Conservation (phyloP, 2,888 invertebrate species). For the Eupithecia subumbrata region DNA sequence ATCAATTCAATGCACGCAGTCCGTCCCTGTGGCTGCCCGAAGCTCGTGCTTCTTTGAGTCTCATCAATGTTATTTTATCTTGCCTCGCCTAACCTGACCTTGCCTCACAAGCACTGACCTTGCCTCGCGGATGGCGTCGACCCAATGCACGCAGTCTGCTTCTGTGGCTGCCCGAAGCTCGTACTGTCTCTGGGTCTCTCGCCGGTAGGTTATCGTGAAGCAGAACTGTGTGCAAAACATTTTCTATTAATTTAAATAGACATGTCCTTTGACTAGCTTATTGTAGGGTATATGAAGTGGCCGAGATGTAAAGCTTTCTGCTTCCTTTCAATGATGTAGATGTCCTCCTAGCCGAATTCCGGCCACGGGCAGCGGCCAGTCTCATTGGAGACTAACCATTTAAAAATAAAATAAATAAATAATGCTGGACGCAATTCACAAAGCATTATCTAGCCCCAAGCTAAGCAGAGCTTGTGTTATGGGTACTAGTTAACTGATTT, state of each 20-base stretch:
- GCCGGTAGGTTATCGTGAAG: conserved; percentile 93
- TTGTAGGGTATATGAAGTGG: background rate
- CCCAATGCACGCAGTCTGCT: conserved; percentile 95
- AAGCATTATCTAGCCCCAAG: too few species aligned
- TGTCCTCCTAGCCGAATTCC: too few species aligned
- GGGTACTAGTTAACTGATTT: too few species aligned
- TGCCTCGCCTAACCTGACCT: conserved; percentile 84
- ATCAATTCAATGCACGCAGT: conserved; percentile 95
- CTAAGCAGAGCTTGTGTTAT: too few species aligned
- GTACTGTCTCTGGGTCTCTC: conserved; percentile 94
- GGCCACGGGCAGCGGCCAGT: too few species aligned
- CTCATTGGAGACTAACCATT: too few species aligned
- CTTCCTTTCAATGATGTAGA: too few species aligned
- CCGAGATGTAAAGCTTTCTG: background rate
- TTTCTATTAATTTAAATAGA: conserved; percentile 23
- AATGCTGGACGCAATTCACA: too few species aligned
- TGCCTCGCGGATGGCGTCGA: conserved; percentile 93
- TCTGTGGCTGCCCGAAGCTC: conserved; percentile 93
- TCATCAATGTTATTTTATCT: conserved; percentile 83
- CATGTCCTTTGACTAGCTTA: conserved; percentile 13
- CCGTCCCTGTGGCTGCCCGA: conserved; percentile 83
- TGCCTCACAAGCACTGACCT: conserved; percentile 83
- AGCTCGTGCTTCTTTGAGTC: background rate
- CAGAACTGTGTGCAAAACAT: conserved; percentile 86
- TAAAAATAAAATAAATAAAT: too few species aligned